phyloP scores from a whole-genome alignment of 2,888 invertebrate species.

The Drosophila mulleri region DNA sequence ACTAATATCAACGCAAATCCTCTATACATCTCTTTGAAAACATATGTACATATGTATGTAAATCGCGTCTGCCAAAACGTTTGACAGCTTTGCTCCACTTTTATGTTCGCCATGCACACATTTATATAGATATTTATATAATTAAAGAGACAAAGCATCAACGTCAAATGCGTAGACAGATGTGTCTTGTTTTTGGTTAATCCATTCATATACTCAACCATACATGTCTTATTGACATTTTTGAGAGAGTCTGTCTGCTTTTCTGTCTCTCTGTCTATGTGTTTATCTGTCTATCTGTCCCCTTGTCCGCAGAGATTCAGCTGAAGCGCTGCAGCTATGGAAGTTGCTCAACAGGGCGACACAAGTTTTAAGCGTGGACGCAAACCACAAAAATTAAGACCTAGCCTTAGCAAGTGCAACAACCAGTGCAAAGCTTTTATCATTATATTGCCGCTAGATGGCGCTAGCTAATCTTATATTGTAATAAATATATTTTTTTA shows the following conservation, averaged over 20 bases:
- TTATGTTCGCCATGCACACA: conserved; percentile 35
- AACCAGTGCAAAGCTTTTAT: conserved; percentile 23
- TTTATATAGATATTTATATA: conserved; percentile 14
- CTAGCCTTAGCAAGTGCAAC: background rate
- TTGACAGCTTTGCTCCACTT: conserved; percentile 60
- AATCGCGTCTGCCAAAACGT: conserved; percentile 59
- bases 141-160: conserved; percentile 31
- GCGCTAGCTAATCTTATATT: background rate
- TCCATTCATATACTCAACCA: conserved; percentile 27
- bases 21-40: conserved; percentile 36
- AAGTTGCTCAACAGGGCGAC: background rate
- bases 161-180: background rate
- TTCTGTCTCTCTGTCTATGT: background rate
- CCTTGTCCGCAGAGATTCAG: background rate
- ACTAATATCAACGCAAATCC: background rate
- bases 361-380: background rate
- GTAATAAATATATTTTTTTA: too few species aligned
- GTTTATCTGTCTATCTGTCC: background rate
- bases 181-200: conserved; percentile 32
- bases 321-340: background rate
- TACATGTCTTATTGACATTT: conserved; percentile 50
- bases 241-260: conserved; percentile 6
- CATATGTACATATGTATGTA: conserved; percentile 36
- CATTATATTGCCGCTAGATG: background rate
- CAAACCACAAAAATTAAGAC: background rate